Percentiles rank a stretch among this genome's conserved stretches.
Conservation (phyloP, 2,797 vertebrate species). For the Amblyraja radiata region DNA sequence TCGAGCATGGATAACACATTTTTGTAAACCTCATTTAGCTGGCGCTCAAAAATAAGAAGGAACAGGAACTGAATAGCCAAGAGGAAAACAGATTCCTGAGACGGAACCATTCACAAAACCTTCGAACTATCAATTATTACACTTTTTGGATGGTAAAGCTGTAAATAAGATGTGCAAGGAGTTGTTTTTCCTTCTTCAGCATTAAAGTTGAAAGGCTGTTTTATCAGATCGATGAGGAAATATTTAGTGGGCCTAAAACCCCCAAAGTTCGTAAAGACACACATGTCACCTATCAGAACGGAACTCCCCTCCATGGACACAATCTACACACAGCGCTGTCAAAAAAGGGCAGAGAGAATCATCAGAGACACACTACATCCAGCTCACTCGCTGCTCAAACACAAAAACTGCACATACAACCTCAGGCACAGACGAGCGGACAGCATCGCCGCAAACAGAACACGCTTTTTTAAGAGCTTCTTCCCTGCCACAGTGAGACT, state of each 20-base stretch:
- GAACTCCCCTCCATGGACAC: too few species aligned
- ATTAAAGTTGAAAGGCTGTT: not conserved
- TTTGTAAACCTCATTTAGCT: not conserved
- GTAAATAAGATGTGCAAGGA: not conserved
- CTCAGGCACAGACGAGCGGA: too few species aligned
- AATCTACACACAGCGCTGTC: too few species aligned
- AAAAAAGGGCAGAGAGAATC: too few species aligned
- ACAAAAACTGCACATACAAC: too few species aligned
- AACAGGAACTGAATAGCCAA: not conserved
- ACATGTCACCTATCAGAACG: too few species aligned
- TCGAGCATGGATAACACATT: not conserved
- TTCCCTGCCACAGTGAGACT: too few species aligned
- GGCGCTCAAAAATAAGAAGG: not conserved
- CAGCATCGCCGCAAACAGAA: too few species aligned
- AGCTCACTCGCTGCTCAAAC: too few species aligned
- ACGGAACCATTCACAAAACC: not conserved
- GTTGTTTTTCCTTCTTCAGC: not conserved
- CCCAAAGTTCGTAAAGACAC: not conserved
- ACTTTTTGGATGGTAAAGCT: not conserved
- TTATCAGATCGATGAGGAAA: not conserved
- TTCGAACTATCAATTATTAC: not conserved
- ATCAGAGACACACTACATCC: too few species aligned
- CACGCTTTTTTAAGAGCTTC: too few species aligned
- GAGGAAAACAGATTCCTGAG: not conserved
- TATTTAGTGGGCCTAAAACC: not conserved